phyloP scores from a whole-genome alignment of 2,888 invertebrate genomes.

The Sycophila texana region DNA sequence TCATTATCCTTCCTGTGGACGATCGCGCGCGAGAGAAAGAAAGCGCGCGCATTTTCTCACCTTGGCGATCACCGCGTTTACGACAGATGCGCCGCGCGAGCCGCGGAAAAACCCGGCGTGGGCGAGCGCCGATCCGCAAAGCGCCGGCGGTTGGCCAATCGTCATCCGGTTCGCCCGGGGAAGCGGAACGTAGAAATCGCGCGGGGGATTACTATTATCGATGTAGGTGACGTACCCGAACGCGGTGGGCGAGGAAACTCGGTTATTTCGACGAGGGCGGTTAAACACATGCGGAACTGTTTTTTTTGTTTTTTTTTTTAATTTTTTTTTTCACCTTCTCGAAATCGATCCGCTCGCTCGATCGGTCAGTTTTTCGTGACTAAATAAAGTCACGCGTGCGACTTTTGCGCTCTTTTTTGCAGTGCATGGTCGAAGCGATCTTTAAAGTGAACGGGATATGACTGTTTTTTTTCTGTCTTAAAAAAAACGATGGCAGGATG shows the following conservation, averaged over 20 bases:
- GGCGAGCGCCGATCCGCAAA: conserved; percentile 6
- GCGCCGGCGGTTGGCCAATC: conserved; percentile 24
- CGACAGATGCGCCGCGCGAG: conserved; percentile 21
- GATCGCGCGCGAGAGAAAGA: conserved; percentile 5
- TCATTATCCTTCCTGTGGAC: background rate
- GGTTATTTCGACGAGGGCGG: conserved; percentile 31
- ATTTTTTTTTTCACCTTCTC: background rate
- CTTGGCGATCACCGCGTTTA: conserved; percentile 28
- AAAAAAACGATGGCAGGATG: too few relatives aligned
- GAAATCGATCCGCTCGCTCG: background rate
- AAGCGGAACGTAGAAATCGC: conserved; percentile 7
- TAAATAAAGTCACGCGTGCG: too few relatives aligned
- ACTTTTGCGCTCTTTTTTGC: too few relatives aligned
- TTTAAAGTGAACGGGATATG: too few relatives aligned
- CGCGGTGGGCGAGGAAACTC: conserved; percentile 16
- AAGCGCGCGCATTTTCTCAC: conserved; percentile 32
- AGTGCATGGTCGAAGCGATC: too few relatives aligned
- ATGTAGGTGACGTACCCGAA: conserved; percentile 16
- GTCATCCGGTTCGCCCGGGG: conserved; percentile 35
- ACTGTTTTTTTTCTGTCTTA: too few relatives aligned
- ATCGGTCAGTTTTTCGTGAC: background rate
- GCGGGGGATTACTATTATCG: conserved; percentile 13
- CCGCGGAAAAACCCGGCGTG: conserved; percentile 9
- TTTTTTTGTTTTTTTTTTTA: background rate
- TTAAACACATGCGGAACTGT: background rate